phyloP scores from a whole-genome alignment of 2,888 invertebrate genomes.

The Mystacides longicornis region DNA sequence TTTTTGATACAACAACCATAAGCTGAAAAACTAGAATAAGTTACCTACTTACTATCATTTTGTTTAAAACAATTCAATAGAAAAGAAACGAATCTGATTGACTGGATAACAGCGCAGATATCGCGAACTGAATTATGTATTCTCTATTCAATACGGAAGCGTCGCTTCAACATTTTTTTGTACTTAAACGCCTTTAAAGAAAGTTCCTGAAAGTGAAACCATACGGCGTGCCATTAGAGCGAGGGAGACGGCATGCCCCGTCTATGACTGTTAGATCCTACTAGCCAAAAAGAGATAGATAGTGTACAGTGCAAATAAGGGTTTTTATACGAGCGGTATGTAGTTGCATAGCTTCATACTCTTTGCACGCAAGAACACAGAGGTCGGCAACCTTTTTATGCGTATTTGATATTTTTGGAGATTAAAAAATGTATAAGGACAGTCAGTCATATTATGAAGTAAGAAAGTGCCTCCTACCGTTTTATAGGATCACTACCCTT shows the following conservation, averaged over 20 bases:
- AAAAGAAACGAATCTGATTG: too few species aligned
- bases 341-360: not conserved
- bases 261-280: too few species aligned
- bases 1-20: too few species aligned
- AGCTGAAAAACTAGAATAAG: too few species aligned
- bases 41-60: too few species aligned
- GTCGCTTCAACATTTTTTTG: not conserved
- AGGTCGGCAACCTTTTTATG: not conserved
- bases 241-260: not conserved
- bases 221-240: not conserved
- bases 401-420: not conserved
- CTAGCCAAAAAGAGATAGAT: not conserved
- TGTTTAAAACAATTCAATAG: too few species aligned
- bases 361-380: constrained; percentile 8
- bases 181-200: constrained; percentile 5
- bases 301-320: constrained; percentile 2
- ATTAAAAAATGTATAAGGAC: not conserved
- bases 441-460: too few species aligned
- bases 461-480: too few species aligned
- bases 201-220: constrained; percentile 15
- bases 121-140: not conserved
- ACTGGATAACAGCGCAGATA: too few species aligned
- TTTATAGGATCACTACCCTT: too few species aligned
- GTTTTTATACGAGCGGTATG: not conserved
- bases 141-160: not conserved